Evolutionary conservation across 2,113 vertebrate genomes (phyloP).

Genomic region (Muntiacus muntjak): DNA sequence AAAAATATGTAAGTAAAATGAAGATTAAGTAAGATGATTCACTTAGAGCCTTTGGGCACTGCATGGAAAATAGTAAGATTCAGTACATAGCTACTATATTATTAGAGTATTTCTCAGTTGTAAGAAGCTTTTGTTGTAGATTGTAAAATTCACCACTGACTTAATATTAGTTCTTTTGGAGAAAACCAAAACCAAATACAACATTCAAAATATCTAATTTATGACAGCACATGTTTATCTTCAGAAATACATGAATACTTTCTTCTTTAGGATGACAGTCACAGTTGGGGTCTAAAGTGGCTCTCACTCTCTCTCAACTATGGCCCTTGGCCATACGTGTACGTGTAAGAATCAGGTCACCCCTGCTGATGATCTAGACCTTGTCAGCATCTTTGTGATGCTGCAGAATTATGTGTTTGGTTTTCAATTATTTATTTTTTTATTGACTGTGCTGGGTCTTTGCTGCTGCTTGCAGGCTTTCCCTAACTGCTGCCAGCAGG

Average conservation of each 20-base stretch:
- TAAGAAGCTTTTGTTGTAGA: background rate
- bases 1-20: background rate
- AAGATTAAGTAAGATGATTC: background rate
- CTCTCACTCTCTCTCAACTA: background rate
- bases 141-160: background rate
- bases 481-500: background rate
- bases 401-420: background rate
- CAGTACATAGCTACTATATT: background rate
- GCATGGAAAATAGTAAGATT: background rate
- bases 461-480: background rate
- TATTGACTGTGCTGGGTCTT: background rate
- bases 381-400: background rate
- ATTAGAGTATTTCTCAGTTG: background rate
- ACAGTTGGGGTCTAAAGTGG: background rate
- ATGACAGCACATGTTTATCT: background rate
- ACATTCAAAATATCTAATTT: background rate
- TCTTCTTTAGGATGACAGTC: background rate
- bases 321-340: background rate
- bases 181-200: background rate
- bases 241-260: background rate
- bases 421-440: background rate
- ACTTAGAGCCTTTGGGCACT: background rate
- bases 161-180: background rate
- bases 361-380: background rate
- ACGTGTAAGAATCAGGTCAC: background rate